Percentiles rank a stretch among this genome's conserved stretches.
Conservation (phyloP, 2,113 vertebrate genomes). For the Turdus rufiventris region DNA sequence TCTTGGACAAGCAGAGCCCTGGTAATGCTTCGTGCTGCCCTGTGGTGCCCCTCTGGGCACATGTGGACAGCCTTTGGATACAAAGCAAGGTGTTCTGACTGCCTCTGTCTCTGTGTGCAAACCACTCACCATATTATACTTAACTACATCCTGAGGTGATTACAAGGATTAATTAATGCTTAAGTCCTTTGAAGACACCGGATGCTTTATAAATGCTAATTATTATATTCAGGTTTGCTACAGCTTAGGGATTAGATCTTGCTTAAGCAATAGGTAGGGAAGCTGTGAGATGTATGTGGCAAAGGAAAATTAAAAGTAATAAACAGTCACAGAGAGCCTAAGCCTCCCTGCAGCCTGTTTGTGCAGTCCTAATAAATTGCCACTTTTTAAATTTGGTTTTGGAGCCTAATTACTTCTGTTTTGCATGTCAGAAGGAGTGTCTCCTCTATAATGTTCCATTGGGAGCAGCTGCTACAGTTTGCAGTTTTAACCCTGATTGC, state of each 20-base stretch:
- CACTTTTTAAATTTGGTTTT: neutral
- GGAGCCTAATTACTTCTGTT: neutral
- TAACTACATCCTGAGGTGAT: slow-evolving; percentile 19
- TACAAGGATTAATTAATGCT: neutral
- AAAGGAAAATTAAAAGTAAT: slow-evolving; percentile 10
- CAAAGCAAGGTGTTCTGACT: neutral
- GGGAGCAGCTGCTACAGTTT: neutral
- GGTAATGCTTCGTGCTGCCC: neutral
- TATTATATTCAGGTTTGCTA: slow-evolving; percentile 36
- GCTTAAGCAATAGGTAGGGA: neutral
- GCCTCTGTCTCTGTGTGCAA: neutral
- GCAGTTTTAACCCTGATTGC: neutral
- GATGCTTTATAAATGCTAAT: slow-evolving; percentile 48
- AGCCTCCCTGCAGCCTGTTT: neutral
- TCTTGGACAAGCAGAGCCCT: neutral
- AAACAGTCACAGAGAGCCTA: neutral
- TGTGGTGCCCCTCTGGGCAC: neutral
- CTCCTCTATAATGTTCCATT: neutral
- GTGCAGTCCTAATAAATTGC: slow-evolving; percentile 8
- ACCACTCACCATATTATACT: neutral
- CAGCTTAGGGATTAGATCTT: neutral
- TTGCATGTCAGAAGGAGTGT: neutral
- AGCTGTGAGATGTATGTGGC: neutral
- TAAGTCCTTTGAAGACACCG: neutral
- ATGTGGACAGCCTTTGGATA: neutral